Conservation (phyloP, 2,888 invertebrate species). For the Luperina nickerlii region DNA sequence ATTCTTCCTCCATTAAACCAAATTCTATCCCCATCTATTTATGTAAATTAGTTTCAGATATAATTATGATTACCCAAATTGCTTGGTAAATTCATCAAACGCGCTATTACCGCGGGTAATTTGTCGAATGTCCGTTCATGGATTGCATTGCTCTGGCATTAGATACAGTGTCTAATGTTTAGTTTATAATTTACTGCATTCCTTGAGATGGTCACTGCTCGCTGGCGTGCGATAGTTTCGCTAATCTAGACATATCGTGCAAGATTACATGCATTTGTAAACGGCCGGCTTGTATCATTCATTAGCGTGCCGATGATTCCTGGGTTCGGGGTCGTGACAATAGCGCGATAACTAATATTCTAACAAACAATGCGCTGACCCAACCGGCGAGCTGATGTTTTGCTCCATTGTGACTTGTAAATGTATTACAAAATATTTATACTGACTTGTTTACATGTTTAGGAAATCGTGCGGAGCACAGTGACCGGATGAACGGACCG, state of each 20-base stretch:
- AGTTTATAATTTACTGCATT: conserved; percentile 74
- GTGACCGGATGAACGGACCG: conserved; percentile 52
- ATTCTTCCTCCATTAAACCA: conserved; percentile 13
- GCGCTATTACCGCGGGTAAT: conserved; percentile 55
- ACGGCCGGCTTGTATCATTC: conserved; percentile 49
- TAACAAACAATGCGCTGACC: conserved; percentile 77
- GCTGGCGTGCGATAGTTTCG: conserved; percentile 66
- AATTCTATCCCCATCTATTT: conserved; percentile 26
- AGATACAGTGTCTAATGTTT: conserved; percentile 68
- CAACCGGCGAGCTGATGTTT: conserved; percentile 72
- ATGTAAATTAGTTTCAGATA: conserved; percentile 47
- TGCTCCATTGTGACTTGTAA: conserved; percentile 76
- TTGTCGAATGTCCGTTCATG: conserved; percentile 56
- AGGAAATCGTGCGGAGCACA: conserved; percentile 61
- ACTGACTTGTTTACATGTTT: conserved; percentile 71
- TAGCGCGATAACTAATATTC: conserved; percentile 62
- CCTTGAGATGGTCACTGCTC: conserved; percentile 69
- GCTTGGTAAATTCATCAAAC: conserved; percentile 57
- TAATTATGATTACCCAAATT: conserved; percentile 58
- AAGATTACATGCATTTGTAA: conserved; percentile 57
- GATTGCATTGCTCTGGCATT: conserved; percentile 58
- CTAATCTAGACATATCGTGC: conserved; percentile 56
- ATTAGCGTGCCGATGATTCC: conserved; percentile 61
- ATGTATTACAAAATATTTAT: conserved; percentile 79
- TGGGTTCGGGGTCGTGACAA: conserved; percentile 67